Evolutionary conservation across 2,113 vertebrate genomes (phyloP).

Genomic region (Gnathochromis pfefferi): DNA sequence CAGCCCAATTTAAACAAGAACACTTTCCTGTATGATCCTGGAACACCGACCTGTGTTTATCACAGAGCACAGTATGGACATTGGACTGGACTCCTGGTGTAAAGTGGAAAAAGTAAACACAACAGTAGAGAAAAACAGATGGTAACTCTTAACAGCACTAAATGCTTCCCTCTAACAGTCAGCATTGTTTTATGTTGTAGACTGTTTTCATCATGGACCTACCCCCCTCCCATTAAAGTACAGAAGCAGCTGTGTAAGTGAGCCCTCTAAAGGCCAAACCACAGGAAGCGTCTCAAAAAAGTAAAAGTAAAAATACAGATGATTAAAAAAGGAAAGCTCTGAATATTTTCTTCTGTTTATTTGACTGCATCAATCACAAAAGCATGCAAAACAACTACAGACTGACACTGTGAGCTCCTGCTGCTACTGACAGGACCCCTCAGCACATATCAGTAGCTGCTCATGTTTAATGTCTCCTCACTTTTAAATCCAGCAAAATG

Average conservation of each 20-base stretch:
- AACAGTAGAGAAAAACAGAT: slow-evolving; percentile 19
- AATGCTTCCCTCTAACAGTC: background rate
- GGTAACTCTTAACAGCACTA: slow-evolving; percentile 12
- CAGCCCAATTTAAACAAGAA: background rate
- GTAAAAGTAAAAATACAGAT: background rate
- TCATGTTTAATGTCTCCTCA: background rate
- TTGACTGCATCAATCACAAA: background rate
- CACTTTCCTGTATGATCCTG: background rate
- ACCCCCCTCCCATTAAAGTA: background rate
- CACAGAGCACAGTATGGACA: background rate
- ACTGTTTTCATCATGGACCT: background rate
- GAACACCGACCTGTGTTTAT: background rate
- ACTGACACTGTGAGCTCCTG: background rate
- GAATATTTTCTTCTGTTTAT: background rate
- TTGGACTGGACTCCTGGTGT: slow-evolving; percentile 27
- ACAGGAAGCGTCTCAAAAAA: background rate
- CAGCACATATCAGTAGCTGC: background rate
- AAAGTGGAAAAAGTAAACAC: slow-evolving; percentile 10
- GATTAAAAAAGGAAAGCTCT: background rate
- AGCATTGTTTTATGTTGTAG: background rate
- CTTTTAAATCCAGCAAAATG: background rate
- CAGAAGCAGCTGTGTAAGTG: slow-evolving; percentile 17
- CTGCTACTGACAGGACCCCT: background rate
- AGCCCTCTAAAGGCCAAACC: slow-evolving; percentile 33
- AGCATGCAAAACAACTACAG: background rate